Evolutionary conservation across 2,888 invertebrate genomes (phyloP), one percentile per base, ranked within the genome.

Genomic region (Polyommatus iphigenia): DNA sequence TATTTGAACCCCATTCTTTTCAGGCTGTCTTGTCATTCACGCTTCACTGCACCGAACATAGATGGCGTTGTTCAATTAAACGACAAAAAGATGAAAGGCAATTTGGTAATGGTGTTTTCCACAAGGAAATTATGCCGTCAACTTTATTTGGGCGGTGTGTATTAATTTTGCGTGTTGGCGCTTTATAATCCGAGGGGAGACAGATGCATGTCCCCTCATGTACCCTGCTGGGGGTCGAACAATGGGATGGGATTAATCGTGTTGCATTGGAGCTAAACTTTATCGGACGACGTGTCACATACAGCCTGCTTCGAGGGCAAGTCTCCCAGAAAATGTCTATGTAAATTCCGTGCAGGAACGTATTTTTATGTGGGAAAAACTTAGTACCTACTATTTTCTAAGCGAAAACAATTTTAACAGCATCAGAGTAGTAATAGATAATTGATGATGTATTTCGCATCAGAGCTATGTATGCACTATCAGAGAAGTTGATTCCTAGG

Each of bases 221-320:
- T 80, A 79, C 41, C 8, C 72, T 41, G 29, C 82, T 82, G 86
- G 85, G 86, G 90, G 87, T 85, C 80, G 79, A 78, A 83, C 92
- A 92, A 93, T 87, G 84, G 90, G 90, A 90, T 90, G 89, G 91
- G 91, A 93, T 93, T 93, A 90, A 90, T 87, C 86, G 87, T 90
- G 90, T 89, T 89, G 89, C 87, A 88, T 89, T 90, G 89, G 87
- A 89, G 87, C 87, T 88, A 85, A 86, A 86, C 84, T 85, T 82
- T 82, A 84, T 80, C 80, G 78, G 77, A 59, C 77, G 76, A 41
- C 78, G 77, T 72, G 76, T 78, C 78, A 75, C 71, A 78, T 54
- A 62, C 77, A 76, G 73, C 75, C 32, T 73, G 78, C 57, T 41
- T 29, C 77, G 71, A 59, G 71, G 18, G 50, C 73, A 59, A 77